Evolutionary conservation across 2,888 invertebrate genomes (phyloP).

Genomic region (Cylindroiulus punctatus): DNA sequence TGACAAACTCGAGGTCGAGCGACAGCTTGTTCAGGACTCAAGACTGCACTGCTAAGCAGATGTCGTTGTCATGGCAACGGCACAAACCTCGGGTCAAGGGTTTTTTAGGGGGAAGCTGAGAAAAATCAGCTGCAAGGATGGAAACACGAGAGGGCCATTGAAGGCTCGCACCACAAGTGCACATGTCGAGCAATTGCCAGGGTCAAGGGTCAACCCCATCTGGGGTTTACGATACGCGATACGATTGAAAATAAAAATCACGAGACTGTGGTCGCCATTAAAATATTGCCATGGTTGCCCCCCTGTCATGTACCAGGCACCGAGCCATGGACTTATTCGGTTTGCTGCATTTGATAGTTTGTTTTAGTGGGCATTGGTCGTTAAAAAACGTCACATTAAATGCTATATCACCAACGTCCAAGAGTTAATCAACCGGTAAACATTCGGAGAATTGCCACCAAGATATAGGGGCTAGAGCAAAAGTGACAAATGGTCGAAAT

Average conservation of each 20-base stretch:
- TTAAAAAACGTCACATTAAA: no score
- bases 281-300: no score
- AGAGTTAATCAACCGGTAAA: no score
- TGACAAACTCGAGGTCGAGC: neutral
- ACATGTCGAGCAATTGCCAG: neutral
- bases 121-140: constrained; percentile 25
- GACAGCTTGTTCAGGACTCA: neutral
- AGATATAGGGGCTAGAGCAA: no score
- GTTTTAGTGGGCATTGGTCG: no score
- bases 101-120: neutral
- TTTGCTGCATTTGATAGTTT: no score
- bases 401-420: no score
- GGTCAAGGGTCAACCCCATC: neutral
- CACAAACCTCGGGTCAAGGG: constrained; percentile 11
- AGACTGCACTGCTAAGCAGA: neutral
- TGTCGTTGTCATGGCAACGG: neutral
- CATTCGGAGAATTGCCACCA: no score
- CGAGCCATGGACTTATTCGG: no score
- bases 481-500: neutral
- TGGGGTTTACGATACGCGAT: neutral
- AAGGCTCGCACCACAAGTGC: neutral
- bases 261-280: no score
- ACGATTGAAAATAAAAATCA: neutral
- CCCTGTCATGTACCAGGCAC: no score
- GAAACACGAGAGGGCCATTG: neutral